These are phyloP conservation scores for Pristionchus exspectatus DNA, from an alignment of 2,888 invertebrate species.

Conservation along the genomic window DNA sequence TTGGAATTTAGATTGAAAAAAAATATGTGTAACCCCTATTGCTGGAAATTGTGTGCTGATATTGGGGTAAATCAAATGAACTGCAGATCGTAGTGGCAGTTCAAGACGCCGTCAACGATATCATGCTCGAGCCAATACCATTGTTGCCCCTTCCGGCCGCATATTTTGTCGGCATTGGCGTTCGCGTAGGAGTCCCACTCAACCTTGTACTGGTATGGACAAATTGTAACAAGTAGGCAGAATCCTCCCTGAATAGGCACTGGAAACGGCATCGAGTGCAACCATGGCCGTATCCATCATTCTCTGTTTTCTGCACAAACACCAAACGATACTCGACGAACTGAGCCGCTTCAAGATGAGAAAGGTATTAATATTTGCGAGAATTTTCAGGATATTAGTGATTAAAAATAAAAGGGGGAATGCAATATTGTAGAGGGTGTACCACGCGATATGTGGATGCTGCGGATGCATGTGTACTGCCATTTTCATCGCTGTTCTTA, in stretches of 20 bases:
- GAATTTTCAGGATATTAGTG: too few relatives aligned
- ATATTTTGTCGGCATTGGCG: not conserved
- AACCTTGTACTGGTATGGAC: not conserved
- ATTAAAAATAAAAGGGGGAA: too few relatives aligned
- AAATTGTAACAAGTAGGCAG: too few relatives aligned
- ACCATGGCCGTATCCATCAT: not conserved
- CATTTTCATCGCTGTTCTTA: not conserved
- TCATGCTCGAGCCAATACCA: not conserved
- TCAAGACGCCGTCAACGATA: not conserved
- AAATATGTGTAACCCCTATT: too few relatives aligned
- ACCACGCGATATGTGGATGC: not conserved
- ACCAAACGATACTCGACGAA: not conserved
- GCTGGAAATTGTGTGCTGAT: not conserved
- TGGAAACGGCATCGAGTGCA: not conserved
- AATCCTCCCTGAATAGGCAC: too few relatives aligned
- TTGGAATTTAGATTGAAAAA: not conserved
- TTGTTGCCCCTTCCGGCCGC: not conserved
- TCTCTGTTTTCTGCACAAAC: not conserved
- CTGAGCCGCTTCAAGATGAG: not conserved
- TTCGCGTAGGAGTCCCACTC: not conserved
- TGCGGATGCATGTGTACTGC: not conserved
- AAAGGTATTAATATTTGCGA: not conserved
- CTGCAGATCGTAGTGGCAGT: not conserved
- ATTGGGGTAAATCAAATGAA: not conserved
- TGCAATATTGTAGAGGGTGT: not conserved